Base-by-base conservation (phyloP, 2,113 vertebrate species). In the Porphyrio hochstetteri region DNA sequence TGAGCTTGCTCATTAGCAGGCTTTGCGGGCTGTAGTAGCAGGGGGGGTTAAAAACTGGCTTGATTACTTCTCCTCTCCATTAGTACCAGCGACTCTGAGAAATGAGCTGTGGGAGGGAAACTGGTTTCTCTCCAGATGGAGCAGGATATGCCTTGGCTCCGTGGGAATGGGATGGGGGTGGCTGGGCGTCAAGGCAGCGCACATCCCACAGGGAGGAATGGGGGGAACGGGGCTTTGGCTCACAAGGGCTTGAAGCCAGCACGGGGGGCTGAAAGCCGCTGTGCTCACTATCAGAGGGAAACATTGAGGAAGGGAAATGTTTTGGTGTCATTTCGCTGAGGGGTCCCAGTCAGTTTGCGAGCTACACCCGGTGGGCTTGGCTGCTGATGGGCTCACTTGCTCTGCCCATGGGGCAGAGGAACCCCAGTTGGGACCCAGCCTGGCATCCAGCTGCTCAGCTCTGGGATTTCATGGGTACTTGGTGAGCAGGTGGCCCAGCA, bases 1-100 rank as follows among this genome's bases (percentile, higher is more conserved):
- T 80, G 91, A 95, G 88, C 67, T 79, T 19, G 11, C 81, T 94
- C 92, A 87, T 96, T 96, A 96, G 82, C 8, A 11, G 59, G 75
- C 36, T 90, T 94, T 90, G 90, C 74, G 68, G 80, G 90, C 40
- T 42, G 40, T 42, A 42, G 94, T 85, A 92, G 70, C 52, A 53
- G 78, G 55, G 63, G 88, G 70, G 84, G 88, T 88, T 46, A 46
- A 46, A 94, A 83, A 86, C 16, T 16, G 13, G 23, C 83, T 90
- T 70, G 23, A 88, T 92, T 69, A 64, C 83, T 67, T 53, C 70
- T 75, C 59, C 74, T 83, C 76, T 52, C 55, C 88, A 50, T 86
- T 44, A 85, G 82, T 14, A 38, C 7, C 86, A 79, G 13, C 0
- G 2, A 56, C 44, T 85, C 68, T 33, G 60, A 76, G 69, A 90